Evolutionary conservation across 2,113 vertebrate genomes (phyloP), one percentile per base, ranked within the genome.

Genomic region (Plecturocebus donacophilus): DNA sequence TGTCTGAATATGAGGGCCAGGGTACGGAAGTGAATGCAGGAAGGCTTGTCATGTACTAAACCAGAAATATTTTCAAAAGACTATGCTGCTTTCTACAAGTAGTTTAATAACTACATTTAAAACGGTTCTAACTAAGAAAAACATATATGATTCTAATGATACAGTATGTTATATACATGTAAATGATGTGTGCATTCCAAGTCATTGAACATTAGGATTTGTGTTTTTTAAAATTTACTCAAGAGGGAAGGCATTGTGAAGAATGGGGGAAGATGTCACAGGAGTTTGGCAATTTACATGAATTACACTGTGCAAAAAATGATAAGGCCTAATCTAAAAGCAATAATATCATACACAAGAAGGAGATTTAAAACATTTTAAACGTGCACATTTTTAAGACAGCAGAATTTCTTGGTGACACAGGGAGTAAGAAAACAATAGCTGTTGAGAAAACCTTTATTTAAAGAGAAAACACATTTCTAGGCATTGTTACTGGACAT

Each of bases 181-280:
- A 71, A 42, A 12, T 70, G 8, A 38, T 3, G 0, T 45, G 3
- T 2, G 19, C 14, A 66, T 87, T 76, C 20, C 2, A 93, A 87
- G 23, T 3, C 56, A 54, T 7, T 40, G 13, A 79, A 21, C 3
- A 56, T 49, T 84, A 19, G 17, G 23, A 54, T 61, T 30, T 90
- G 16, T 89, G 10, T 70, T 91, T 96, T 56, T 47, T 17, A 77
- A 89, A 73, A 40, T 86, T 38, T 27, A 38, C 83, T 84, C 27
- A 68, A 30, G 61, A 84, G 25, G 6, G 7, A 7, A 52, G 25
- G 35, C 32, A 49, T 40, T 54, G 3, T 82, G 42, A 77, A 82
- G 4, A 82, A 92, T 35, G 4, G 3, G 2, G 12, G 88, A 94
- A 93, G 9, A 49, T 49, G 21, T 68, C 14, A 7, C 23, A 68